Conservation (phyloP, 1,140 invertebrate genomes). For the Drepana arcuata region DNA sequence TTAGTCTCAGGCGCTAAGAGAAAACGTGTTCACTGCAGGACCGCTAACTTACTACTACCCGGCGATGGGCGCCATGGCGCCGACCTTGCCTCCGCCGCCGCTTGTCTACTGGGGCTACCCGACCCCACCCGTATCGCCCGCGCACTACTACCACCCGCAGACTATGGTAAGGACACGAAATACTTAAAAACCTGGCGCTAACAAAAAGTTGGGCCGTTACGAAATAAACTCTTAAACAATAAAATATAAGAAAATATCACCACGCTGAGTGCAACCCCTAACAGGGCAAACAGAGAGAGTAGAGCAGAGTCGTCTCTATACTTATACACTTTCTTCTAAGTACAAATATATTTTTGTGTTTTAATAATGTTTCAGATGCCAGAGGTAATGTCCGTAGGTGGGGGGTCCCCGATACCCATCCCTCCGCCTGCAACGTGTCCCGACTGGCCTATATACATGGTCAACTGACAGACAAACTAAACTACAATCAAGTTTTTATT, state of each 20-base stretch:
- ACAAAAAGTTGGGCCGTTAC: no score
- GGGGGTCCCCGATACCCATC: constrained; percentile 51
- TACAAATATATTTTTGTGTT: no score
- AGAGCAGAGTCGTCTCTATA: no score
- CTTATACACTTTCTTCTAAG: no score
- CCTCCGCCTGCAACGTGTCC: constrained; percentile 48
- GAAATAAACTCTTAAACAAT: no score
- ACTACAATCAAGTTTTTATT: neutral
- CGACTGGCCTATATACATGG: constrained; percentile 62
- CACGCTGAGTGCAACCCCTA: no score
- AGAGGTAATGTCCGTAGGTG: constrained; percentile 52
- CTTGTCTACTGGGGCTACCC: constrained; percentile 93
- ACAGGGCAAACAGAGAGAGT: no score
- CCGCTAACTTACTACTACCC: constrained; percentile 61
- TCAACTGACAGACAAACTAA: constrained; percentile 33
- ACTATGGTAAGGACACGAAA: constrained; percentile 61
- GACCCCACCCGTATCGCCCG: constrained; percentile 92
- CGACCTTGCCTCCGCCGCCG: constrained; percentile 74
- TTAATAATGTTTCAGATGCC: constrained; percentile 53
- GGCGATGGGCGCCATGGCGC: constrained; percentile 68
- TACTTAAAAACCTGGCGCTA: no score
- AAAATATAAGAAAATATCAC: no score
- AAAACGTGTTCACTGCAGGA: no score
- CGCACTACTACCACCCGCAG: constrained; percentile 81
- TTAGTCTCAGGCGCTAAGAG: no score